Base-by-base conservation (phyloP, 1,140 invertebrate genomes). In the Yoshiicerus persimilis region DNA sequence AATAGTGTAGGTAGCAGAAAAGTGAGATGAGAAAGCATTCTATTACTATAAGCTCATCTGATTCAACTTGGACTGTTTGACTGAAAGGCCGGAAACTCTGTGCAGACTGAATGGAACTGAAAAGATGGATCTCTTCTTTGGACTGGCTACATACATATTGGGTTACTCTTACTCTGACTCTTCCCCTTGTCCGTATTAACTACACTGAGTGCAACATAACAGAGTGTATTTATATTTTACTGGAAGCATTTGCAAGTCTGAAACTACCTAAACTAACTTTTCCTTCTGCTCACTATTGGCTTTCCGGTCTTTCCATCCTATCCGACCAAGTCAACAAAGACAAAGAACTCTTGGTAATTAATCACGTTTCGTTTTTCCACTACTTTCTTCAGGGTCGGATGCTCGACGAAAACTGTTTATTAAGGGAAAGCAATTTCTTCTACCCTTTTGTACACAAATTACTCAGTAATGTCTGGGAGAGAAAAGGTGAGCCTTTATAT, bases 41-140 rank as follows among this genome's bases (percentile, higher is more conserved):
- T 36, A 34, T 80, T 25, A 23, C 5, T 66, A 10, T 32, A 77
- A n/a, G 75, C 75, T 80, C 75, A 80, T 80, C 75, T 34, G 32
- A 36, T 80, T 80, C 75, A 36, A 80, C 34, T 80, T 80, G 27
- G n/a, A 80, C 75, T 38, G 75, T 80, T 80, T 80, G 75, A 80
- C 75, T 80, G 75, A 80, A 36, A 77, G 32, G 75, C 75, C 75
- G 75, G 75, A 80, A 80, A 80, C 75, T n/a, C 34, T 80, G 75
- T 80, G 75, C 20, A 34, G 75, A 80, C 75, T 80, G 32, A 32
- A 80, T 80, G 75, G 30, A 80, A 80, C 38, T 80, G 75, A 80
- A 80, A 80, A 80, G 75, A 80, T 38, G 75, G 32, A 80, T 80
- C 75, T 80, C 75, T 80, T 77, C 70, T 77, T 25, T 70, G 23